A percentile compares a stretch with the other conserved stretches of the same genome.
Conservation (phyloP, 2,888 invertebrate genomes). For the Linnaemya vulpina region DNA sequence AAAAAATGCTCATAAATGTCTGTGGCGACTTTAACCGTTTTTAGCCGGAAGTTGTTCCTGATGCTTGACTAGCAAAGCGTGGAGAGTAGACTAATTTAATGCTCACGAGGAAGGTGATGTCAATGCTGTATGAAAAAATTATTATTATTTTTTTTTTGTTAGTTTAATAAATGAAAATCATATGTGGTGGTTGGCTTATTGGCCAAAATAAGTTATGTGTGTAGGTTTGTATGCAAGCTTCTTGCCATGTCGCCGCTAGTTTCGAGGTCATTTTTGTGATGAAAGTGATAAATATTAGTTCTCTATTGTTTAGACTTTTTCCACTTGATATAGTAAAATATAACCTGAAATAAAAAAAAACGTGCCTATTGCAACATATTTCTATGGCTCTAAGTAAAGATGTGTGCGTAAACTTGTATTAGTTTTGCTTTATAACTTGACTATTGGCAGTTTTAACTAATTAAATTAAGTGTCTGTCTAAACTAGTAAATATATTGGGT, state of each 20-base stretch:
- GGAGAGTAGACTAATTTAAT: constrained; percentile 75
- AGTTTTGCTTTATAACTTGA: neutral
- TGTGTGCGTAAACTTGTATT: neutral
- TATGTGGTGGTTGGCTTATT: constrained; percentile 10
- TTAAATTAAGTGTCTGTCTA: neutral
- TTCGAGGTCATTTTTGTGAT: constrained; percentile 50
- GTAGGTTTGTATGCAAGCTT: neutral
- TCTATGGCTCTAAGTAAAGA: neutral
- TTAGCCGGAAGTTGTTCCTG: constrained; percentile 81
- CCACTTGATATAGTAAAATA: neutral
- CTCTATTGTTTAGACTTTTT: neutral
- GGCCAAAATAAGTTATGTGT: neutral
- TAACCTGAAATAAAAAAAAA: neutral
- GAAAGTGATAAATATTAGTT: constrained; percentile 11
- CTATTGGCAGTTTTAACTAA: neutral
- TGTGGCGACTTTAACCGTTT: constrained; percentile 61
- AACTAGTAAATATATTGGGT: too few species aligned
- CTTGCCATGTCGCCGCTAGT: constrained; percentile 36
- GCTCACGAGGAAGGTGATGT: constrained; percentile 77
- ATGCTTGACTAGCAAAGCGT: constrained; percentile 83
- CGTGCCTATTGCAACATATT: neutral
- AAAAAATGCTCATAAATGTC: constrained; percentile 43
- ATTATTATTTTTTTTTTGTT: neutral
- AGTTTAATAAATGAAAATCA: constrained; percentile 6
- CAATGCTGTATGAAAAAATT: constrained; percentile 77